phyloP scores from a whole-genome alignment of 2,113 vertebrate species.

The Cyanoliseus patagonus region DNA sequence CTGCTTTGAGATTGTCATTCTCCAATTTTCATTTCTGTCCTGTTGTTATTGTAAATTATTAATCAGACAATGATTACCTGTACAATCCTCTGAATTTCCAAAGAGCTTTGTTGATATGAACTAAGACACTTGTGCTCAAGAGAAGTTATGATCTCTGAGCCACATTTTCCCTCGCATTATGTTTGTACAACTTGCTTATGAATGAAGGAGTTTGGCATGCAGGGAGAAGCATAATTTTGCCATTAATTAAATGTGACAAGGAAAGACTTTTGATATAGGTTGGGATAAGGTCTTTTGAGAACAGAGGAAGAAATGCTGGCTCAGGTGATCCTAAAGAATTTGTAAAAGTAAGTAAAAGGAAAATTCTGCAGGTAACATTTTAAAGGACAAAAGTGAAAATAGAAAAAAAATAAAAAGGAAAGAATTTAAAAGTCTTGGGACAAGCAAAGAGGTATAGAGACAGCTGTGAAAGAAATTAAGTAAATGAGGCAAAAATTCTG shows the following conservation, averaged over 20 bases:
- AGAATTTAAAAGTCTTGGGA: not conserved
- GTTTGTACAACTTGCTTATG: not conserved
- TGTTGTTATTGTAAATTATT: constrained; percentile 33
- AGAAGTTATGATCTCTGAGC: not conserved
- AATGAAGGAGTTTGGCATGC: not conserved
- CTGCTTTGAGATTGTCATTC: not conserved
- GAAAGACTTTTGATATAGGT: not conserved
- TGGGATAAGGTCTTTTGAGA: not conserved
- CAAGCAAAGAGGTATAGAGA: not conserved
- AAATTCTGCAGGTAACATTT: not conserved
- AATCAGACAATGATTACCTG: constrained; percentile 24
- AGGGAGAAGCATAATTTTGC: not conserved
- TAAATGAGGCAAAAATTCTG: not conserved
- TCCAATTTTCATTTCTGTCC: not conserved
- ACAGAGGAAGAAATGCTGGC: not conserved
- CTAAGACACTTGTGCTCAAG: not conserved
- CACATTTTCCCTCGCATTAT: not conserved
- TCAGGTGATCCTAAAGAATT: not conserved
- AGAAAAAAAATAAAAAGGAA: not conserved
- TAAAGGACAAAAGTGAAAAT: not conserved
- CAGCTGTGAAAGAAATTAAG: not conserved
- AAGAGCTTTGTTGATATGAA: not conserved
- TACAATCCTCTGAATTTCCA: not conserved
- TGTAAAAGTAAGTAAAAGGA: not conserved
- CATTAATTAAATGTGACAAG: not conserved